These are phyloP conservation scores for Bolinopsis microptera DNA, from an alignment of 37 sponge, comb jelly and placozoan species.

Conservation along the genomic window DNA sequence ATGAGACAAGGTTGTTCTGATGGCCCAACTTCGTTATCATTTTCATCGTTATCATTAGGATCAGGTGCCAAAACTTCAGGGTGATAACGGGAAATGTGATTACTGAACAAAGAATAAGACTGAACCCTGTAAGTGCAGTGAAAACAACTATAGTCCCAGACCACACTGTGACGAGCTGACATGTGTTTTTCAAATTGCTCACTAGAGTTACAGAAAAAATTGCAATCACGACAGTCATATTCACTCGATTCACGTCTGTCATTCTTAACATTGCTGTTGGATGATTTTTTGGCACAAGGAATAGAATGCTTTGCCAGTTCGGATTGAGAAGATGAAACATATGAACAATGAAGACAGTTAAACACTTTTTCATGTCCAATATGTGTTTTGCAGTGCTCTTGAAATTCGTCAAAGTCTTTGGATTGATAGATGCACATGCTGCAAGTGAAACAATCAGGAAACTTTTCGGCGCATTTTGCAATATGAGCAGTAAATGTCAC, in stretches of 20 bases:
- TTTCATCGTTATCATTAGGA: neutral
- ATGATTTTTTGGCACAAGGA: neutral
- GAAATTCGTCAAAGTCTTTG: slow-evolving; percentile 9
- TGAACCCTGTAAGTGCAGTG: slow-evolving; percentile 24
- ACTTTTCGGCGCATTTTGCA: slow-evolving; percentile 22
- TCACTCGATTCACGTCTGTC: neutral
- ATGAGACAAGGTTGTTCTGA: neutral
- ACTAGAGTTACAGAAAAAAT: slow-evolving; percentile 35
- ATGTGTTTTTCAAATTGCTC: slow-evolving; percentile 49
- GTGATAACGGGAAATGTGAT: neutral
- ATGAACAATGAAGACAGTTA: slow-evolving; percentile 13
- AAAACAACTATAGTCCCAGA: slow-evolving; percentile 33
- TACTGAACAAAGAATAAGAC: neutral
- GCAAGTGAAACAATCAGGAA: slow-evolving; percentile 9
- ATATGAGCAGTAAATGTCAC: slow-evolving; percentile 40
- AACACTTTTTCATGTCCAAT: neutral
- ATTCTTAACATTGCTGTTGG: neutral
- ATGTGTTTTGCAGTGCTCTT: slow-evolving; percentile 45
- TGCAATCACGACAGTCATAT: slow-evolving; percentile 39
- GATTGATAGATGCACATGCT: slow-evolving; percentile 1
- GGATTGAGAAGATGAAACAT: neutral
- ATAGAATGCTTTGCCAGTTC: neutral
- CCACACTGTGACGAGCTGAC: slow-evolving; percentile 45
- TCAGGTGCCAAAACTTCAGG: slow-evolving; percentile 4
- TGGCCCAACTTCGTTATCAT: neutral